Evolutionary conservation across 2,888 invertebrate species (phyloP).

Genomic region (Orchesella flavescens): DNA sequence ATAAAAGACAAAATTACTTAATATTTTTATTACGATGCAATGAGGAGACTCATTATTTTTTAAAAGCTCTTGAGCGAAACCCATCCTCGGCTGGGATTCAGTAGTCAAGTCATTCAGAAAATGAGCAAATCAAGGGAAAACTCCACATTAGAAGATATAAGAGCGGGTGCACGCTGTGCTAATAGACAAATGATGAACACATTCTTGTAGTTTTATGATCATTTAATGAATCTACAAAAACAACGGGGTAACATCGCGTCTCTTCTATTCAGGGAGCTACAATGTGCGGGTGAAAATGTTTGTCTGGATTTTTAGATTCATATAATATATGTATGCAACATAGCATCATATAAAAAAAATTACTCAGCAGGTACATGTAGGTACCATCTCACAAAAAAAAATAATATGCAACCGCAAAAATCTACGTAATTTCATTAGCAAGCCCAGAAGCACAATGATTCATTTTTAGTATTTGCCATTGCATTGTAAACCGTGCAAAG

Average conservation of each 20-base stretch:
- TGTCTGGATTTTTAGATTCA: too few relatives aligned
- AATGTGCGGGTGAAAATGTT: too few relatives aligned
- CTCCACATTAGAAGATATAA: too few relatives aligned
- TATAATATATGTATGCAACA: too few relatives aligned
- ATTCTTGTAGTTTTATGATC: slow-evolving; percentile 44
- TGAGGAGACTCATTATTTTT: too few relatives aligned
- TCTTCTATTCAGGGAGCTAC: not conserved
- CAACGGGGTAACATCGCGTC: slow-evolving; percentile 49
- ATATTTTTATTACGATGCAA: too few relatives aligned
- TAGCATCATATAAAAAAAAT: too few relatives aligned
- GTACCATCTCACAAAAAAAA: not conserved
- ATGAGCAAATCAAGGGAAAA: too few relatives aligned
- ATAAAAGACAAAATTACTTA: too few relatives aligned
- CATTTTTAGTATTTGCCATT: not conserved
- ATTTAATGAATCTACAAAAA: slow-evolving; percentile 55
- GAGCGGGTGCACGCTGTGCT: slow-evolving; percentile 43
- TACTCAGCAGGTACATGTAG: not conserved
- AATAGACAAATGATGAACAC: slow-evolving; percentile 43
- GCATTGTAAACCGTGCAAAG: not conserved
- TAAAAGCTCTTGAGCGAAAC: too few relatives aligned
- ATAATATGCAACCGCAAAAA: not conserved
- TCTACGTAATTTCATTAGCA: not conserved
- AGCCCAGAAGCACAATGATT: not conserved
- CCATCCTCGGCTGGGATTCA: too few relatives aligned
- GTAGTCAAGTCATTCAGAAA: too few relatives aligned